phyloP scores from a whole-genome alignment of 2,797 vertebrate genomes.

The Tapirus indicus region DNA sequence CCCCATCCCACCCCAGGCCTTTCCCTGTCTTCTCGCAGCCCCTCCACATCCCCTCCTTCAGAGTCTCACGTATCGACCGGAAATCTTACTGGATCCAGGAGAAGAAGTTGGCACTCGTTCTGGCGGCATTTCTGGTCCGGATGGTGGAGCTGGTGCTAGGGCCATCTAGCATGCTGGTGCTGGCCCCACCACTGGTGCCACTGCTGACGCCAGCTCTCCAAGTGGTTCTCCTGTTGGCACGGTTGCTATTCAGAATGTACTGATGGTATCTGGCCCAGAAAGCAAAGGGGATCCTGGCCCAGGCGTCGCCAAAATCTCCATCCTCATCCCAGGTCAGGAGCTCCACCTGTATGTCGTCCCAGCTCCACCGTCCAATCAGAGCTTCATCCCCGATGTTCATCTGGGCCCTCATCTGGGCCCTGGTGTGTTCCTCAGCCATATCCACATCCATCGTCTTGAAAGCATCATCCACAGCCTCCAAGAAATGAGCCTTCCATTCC shows the following conservation, averaged over 20 bases:
- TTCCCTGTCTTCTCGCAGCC: neutral
- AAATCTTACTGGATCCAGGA: slow-evolving; percentile 75
- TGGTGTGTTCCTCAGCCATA: slow-evolving; percentile 68
- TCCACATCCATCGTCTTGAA: slow-evolving; percentile 78
- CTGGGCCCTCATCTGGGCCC: slow-evolving; percentile 77
- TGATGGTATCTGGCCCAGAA: slow-evolving; percentile 79
- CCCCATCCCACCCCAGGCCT: neutral
- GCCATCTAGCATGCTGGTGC: slow-evolving; percentile 70
- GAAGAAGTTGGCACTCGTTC: slow-evolving; percentile 72
- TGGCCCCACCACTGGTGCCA: slow-evolving; percentile 22
- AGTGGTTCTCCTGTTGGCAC: slow-evolving; percentile 59
- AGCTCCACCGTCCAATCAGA: slow-evolving; percentile 71
- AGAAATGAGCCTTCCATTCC: slow-evolving; percentile 71
- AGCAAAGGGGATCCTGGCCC: slow-evolving; percentile 78
- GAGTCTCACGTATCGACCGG: neutral
- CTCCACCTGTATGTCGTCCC: slow-evolving; percentile 73
- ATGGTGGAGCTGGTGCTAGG: slow-evolving; percentile 78
- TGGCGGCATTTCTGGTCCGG: slow-evolving; percentile 64
- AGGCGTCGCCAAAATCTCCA: slow-evolving; percentile 73
- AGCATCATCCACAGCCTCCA: slow-evolving; percentile 73
- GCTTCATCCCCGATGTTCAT: slow-evolving; percentile 76
- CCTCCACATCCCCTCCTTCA: neutral
- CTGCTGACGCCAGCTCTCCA: slow-evolving; percentile 66
- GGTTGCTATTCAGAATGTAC: slow-evolving; percentile 77
- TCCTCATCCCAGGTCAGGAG: slow-evolving; percentile 73